These are phyloP conservation scores for Grantiella picta DNA, from an alignment of 2,113 vertebrate genomes.

Conservation along the genomic window DNA sequence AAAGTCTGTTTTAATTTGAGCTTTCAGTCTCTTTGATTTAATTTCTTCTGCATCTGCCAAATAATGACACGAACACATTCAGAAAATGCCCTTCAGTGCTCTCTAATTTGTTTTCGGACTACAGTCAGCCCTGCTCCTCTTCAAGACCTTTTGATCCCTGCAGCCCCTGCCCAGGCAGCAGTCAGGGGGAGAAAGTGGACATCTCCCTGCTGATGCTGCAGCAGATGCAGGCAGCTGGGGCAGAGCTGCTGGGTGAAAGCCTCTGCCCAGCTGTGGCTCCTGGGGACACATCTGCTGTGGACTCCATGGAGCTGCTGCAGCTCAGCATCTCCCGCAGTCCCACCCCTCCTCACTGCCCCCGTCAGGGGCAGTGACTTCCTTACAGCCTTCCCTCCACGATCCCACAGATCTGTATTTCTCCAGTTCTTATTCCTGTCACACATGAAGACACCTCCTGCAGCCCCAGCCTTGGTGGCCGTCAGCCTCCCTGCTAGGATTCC, in stretches of 20 bases:
- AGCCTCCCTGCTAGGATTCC: neutral
- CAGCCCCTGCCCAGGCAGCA: neutral
- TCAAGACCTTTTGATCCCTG: neutral
- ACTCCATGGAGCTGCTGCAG: neutral
- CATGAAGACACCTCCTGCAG: neutral
- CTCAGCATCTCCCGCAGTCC: neutral
- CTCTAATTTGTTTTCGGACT: neutral
- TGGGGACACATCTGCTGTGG: neutral
- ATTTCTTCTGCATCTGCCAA: neutral
- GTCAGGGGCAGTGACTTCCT: neutral
- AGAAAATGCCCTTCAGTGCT: neutral
- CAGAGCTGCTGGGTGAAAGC: neutral
- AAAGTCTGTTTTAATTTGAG: constrained; percentile 9
- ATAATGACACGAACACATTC: neutral
- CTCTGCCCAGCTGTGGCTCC: neutral
- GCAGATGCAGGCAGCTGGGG: neutral
- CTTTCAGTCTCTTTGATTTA: neutral
- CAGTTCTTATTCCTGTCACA: neutral
- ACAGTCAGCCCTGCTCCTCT: neutral
- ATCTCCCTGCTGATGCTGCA: neutral
- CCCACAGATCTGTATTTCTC: neutral
- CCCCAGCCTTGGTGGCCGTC: neutral
- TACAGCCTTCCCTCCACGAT: neutral
- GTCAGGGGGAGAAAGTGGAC: neutral
- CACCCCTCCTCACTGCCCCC: neutral